Percentiles rank a stretch among this genome's conserved stretches.
phyloP scores from a whole-genome alignment of 2,888 invertebrate genomes.

The Diplazon laetatorius region DNA sequence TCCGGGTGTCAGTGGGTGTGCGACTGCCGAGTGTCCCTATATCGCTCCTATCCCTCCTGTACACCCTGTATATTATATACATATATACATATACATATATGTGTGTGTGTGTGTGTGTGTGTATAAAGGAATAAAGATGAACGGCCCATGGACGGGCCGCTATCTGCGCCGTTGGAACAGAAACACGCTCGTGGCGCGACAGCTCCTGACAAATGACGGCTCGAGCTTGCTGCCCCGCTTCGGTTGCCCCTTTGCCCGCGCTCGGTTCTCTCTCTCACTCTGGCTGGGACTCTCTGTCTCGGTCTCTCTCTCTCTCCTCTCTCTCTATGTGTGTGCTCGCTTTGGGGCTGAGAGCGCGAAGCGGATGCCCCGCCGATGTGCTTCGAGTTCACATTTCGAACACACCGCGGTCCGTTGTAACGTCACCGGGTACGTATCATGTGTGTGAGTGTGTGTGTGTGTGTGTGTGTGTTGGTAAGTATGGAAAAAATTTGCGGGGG shows the following conservation, averaged over 20 bases:
- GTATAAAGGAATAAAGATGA: constrained; percentile 82
- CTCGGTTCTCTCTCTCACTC: too few species aligned
- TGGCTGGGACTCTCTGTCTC: constrained; percentile 26
- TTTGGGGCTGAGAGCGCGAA: constrained; percentile 50
- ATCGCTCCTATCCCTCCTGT: constrained; percentile 25
- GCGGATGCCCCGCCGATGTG: constrained; percentile 38
- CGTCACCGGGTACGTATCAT: constrained; percentile 1
- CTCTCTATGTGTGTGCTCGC: constrained; percentile 38
- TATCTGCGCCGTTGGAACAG: constrained; percentile 82
- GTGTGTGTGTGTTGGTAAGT: constrained; percentile 1
- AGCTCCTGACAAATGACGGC: constrained; percentile 83
- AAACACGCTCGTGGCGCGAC: constrained; percentile 82
- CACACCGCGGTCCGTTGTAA: constrained; percentile 35
- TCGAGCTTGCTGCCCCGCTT: constrained; percentile 70
- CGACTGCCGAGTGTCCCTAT: constrained; percentile 19
- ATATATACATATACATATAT: constrained; percentile 61
- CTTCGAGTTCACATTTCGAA: constrained; percentile 47
- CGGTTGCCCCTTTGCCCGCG: too few species aligned
- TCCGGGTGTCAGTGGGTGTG: constrained; percentile 20
- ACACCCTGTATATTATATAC: constrained; percentile 48
- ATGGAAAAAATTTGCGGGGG: constrained; percentile 62
- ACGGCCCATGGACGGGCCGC: constrained; percentile 82
- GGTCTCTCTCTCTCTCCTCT: constrained; percentile 41
- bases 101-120: constrained; percentile 18
- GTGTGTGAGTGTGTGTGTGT: background rate